These are phyloP conservation scores for Clusia tigrina DNA, from an alignment of 2,888 invertebrate genomes.

Conservation along the genomic window DNA sequence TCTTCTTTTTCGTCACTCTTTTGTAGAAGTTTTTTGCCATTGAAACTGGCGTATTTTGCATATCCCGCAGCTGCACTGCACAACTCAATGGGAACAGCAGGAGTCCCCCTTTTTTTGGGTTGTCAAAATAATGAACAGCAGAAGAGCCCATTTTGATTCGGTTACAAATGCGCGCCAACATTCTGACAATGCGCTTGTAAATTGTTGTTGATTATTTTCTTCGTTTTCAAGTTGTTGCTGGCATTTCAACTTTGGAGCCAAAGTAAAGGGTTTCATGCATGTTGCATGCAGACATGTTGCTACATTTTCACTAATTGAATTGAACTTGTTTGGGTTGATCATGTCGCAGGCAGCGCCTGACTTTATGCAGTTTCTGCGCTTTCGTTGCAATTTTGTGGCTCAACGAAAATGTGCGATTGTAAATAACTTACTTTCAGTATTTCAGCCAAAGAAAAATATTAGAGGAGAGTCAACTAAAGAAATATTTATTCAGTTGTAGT, in stretches of 20 bases:
- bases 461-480: too few relatives aligned
- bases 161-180: background rate
- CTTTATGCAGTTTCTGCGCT: constrained; percentile 27
- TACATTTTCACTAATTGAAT: constrained; percentile 40
- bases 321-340: constrained; percentile 27
- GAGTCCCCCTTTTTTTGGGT: constrained; percentile 1
- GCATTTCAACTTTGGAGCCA: background rate
- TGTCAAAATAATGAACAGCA: background rate
- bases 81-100: background rate
- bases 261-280: constrained; percentile 2
- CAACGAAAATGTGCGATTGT: too few relatives aligned
- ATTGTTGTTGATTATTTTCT: constrained; percentile 4
- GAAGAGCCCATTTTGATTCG: background rate
- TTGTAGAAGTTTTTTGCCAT: background rate
- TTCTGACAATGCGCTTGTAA: constrained; percentile 4
- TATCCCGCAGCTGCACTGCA: background rate
- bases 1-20: background rate
- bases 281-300: constrained; percentile 1
- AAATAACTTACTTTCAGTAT: too few relatives aligned
- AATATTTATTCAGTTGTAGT: too few relatives aligned
- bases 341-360: constrained; percentile 4
- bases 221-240: background rate
- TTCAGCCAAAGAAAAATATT: too few relatives aligned
- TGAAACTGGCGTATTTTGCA: too few relatives aligned
- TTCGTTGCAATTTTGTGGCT: constrained; percentile 31